Percentiles rank a stretch among this genome's conserved stretches.
phyloP scores from a whole-genome alignment of 2,797 vertebrate genomes.

The Alfaro cultratus region DNA sequence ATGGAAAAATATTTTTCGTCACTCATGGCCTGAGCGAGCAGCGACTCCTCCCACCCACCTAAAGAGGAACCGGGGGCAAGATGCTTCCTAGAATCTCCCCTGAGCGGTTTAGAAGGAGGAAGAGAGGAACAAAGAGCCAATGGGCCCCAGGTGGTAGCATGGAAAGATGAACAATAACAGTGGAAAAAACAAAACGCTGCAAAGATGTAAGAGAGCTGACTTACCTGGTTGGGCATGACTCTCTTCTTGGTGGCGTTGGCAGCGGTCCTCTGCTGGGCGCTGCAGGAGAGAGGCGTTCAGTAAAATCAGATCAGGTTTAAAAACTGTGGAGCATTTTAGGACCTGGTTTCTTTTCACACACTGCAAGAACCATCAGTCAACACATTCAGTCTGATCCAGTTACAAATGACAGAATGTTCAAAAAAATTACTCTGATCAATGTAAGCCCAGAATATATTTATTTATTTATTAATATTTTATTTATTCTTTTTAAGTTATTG shows the following conservation, averaged over 20 bases:
- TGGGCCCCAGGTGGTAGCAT: not conserved
- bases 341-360: not conserved
- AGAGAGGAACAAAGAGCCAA: not conserved
- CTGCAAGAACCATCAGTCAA: not conserved
- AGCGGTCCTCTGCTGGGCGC: conserved; percentile 90
- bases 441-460: not conserved
- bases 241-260: conserved; percentile 92
- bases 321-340: not conserved
- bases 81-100: conserved; percentile 89
- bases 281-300: conserved; percentile 56
- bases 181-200: not conserved
- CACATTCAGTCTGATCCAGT: not conserved
- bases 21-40: conserved; percentile 12
- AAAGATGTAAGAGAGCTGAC: conserved; percentile 4
- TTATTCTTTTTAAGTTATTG: not conserved
- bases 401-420: not conserved
- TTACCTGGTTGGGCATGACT: conserved; percentile 94
- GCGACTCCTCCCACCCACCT: conserved; percentile 34
- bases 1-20: conserved; percentile 24
- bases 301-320: not conserved
- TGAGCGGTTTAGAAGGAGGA: conserved; percentile 35
- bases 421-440: no score
- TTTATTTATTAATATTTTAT: not conserved
- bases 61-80: conserved; percentile 45
- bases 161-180: conserved; percentile 32